phyloP scores from a whole-genome alignment of 2,888 invertebrate genomes.

The Lathronympha strigana region DNA sequence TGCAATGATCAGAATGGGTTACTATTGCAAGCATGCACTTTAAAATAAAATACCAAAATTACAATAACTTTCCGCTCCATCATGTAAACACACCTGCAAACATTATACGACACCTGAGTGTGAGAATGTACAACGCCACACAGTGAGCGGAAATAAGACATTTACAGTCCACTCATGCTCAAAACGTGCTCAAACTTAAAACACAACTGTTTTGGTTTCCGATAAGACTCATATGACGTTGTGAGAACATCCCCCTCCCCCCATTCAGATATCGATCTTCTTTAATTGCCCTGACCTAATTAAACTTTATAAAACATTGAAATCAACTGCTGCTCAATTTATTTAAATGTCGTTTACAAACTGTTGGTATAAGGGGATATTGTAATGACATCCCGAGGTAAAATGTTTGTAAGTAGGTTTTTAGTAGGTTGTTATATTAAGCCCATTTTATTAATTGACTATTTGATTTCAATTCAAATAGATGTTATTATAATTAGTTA shows the following conservation, averaged over 20 bases:
- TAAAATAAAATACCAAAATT: too few relatives aligned
- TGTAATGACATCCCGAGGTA: conserved; percentile 26
- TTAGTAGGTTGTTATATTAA: too few relatives aligned
- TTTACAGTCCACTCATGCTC: conserved; percentile 34
- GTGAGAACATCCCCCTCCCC: not conserved
- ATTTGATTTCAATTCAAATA: too few relatives aligned
- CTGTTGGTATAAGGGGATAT: conserved; percentile 16
- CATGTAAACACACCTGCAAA: conserved; percentile 12
- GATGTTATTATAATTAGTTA: too few relatives aligned
- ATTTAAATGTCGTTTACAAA: conserved; percentile 21
- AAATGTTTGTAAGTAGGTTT: conserved; percentile 22
- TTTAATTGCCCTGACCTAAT: conserved; percentile 38
- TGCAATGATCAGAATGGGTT: too few relatives aligned
- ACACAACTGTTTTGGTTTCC: conserved; percentile 32
- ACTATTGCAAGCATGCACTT: too few relatives aligned
- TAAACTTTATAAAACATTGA: conserved; percentile 21
- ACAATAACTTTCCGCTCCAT: too few relatives aligned
- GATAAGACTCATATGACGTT: conserved; percentile 29
- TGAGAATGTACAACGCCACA: conserved; percentile 27
- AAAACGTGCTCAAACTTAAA: conserved; percentile 38
- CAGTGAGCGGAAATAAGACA: conserved; percentile 36
- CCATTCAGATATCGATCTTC: conserved; percentile 20
- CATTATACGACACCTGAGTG: conserved; percentile 25
- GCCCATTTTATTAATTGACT: conserved; percentile 10
- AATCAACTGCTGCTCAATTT: conserved; percentile 30